Evolutionary conservation across 2,888 invertebrate species (phyloP), one percentile per base, ranked within the genome.

Genomic region (Tachina fera): DNA sequence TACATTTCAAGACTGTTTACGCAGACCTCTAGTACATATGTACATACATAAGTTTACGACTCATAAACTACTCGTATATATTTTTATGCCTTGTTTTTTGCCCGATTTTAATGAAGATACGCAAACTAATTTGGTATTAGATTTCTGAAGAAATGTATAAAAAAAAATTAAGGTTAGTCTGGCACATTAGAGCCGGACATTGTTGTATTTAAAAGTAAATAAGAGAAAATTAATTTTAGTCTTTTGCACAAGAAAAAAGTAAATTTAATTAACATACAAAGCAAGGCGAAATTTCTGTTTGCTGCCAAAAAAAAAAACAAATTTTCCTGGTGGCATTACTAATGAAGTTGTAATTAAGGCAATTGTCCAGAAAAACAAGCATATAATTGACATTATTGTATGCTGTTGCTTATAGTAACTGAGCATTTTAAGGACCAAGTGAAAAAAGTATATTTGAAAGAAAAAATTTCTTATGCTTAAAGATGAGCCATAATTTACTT

Each of bases 61-160:
- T 61, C 19, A 51, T 78, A 61, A 60, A 78, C 31, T 31, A 31
- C 31, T 4, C 4, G 4, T 4, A 4, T 31, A 71, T 63, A 6
- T 22, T 74, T 67, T 80, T 74, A 72, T 72, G 65, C 41, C 58
- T n/a, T 13, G 13, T 16, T 77, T 76, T 47, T 41, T 19, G 39
- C 13, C 16, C 22, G 13, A 9, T 58, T n/a, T 41, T 71, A 71
- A 47, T 70, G 61, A 61, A 49, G 51, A 70, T 51, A 45, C 22
- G 60, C 16, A 5, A 41, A n/a, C 22, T 31, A 49, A 22, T 76
- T 39, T 19, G 19, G 3, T 41, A 19, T 13, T 11, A 14, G 45
- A 11, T 6, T 45, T 65, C 8, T 13, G 0, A 31, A 31, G 31
- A 31, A 31, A 31, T 31, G 6, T 45, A 1, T 14, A 9, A 3